Base-by-base conservation (phyloP, 2,888 invertebrate species). In the Metellina segmentata region DNA sequence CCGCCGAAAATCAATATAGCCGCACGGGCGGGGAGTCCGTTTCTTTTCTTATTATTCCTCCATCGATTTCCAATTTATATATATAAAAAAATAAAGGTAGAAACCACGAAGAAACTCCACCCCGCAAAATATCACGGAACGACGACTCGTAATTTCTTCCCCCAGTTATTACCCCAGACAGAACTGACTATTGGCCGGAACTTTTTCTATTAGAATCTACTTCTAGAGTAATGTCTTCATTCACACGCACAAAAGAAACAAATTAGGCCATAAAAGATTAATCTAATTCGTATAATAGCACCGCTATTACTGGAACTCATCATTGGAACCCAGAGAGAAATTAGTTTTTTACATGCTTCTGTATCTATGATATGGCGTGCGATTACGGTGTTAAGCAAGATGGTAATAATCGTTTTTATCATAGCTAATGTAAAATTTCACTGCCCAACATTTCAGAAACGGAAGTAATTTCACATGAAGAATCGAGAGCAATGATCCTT, bases 191-290 rank as follows among this genome's bases (percentile, higher is more conserved):
- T 34, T 34, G 34, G 61, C 16, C 61, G 9, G 11, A 61, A 16
- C 61, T 61, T 61, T 61, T 61, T 61, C 61, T 61, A 61, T 61
- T 61, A 61, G 61, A 13, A 61, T 61, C 4, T 16, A 9, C 61
- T 8, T 8, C 8, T 61, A 5, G n/a, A n/a, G 61, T 85, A 85
- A 85, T 85, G 74, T 78, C 78, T 70, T 71, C n/a, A 34, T 70
- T 81, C 70, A 48, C 49, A 61, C 75, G 53, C 69, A 77, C 77
- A 86, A 78, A n/a, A 70, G 70, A 86, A 77, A 86, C 86, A 78
- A 78, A 86, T 86, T 86, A 86, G 78, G 69, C 51, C 86, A 86
- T 86, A 34, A 86, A 86, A 78, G 78, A 78, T 86, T 86, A 86
- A 86, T 78, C 86, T 51, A 52, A 86, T 78, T 70, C 77, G 78